phyloP scores from a whole-genome alignment of 2,888 invertebrate genomes.

The Agrilus biguttatus region DNA sequence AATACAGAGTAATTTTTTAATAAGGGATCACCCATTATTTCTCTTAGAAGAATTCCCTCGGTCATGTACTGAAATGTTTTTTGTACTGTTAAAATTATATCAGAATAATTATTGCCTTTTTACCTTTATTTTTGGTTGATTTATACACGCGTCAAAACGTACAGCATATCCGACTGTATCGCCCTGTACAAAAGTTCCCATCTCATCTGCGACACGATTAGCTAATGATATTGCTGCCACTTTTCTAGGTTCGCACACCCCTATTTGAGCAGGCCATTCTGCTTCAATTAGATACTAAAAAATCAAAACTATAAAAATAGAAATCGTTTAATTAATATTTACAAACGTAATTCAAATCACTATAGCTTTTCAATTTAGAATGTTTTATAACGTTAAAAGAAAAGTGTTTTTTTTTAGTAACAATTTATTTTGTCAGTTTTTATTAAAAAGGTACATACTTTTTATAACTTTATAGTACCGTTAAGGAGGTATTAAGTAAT shows the following conservation, averaged over 20 bases:
- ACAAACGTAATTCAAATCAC: slow-evolving; percentile 1
- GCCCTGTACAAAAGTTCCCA: slow-evolving; percentile 58
- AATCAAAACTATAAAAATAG: neutral
- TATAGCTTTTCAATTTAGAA: neutral
- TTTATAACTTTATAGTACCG: too few relatives aligned
- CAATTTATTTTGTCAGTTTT: neutral
- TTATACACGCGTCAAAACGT: slow-evolving; percentile 53
- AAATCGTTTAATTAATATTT: neutral
- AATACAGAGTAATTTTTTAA: slow-evolving; percentile 77
- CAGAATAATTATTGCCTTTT: slow-evolving; percentile 8
- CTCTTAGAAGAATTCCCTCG: slow-evolving; percentile 85
- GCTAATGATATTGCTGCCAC: slow-evolving; percentile 84
- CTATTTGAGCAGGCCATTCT: slow-evolving; percentile 75
- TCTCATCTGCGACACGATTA: slow-evolving; percentile 76
- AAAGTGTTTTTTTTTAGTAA: neutral
- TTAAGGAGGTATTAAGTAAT: too few relatives aligned
- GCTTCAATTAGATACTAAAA: slow-evolving; percentile 75
- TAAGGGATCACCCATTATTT: slow-evolving; percentile 90
- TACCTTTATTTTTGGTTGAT: slow-evolving; percentile 60
- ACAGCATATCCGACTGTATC: slow-evolving; percentile 75
- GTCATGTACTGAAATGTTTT: slow-evolving; percentile 67
- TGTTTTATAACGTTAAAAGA: neutral
- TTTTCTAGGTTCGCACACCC: slow-evolving; percentile 83
- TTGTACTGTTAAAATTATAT: neutral
- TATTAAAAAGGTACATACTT: too few relatives aligned